Evolutionary conservation across 2,888 invertebrate genomes (phyloP).

Genomic region (Metalampra italica): DNA sequence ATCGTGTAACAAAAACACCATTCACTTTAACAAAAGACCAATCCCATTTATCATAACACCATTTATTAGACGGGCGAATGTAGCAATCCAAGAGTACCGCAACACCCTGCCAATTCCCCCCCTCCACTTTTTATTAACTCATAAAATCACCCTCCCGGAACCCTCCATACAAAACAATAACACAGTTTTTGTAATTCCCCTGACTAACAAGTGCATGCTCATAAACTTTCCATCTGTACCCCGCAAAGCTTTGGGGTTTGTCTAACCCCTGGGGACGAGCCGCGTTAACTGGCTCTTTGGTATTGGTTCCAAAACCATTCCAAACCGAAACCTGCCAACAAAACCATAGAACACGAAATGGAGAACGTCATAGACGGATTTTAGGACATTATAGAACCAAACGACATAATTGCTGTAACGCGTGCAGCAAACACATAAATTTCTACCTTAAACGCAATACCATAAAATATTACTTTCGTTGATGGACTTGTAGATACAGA

Average conservation of each 20-base stretch:
- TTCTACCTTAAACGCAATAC: conserved; percentile 11
- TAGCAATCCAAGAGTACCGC: conserved; percentile 22
- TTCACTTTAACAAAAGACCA: conserved; percentile 25
- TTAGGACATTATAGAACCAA: conserved; percentile 28
- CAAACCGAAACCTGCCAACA: conserved; percentile 24
- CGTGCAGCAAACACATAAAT: conserved; percentile 14
- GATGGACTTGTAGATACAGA: neutral
- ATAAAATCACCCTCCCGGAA: conserved; percentile 15
- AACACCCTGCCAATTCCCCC: conserved; percentile 4
- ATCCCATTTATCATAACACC: conserved; percentile 46
- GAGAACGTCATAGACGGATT: neutral
- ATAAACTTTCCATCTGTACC: conserved; percentile 70
- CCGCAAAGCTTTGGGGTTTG: conserved; percentile 65
- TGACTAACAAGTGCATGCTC: conserved; percentile 67
- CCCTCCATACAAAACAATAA: conserved; percentile 12
- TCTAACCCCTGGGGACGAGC: conserved; percentile 52
- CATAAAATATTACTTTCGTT: neutral
- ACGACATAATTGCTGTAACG: conserved; percentile 32
- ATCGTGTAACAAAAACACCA: neutral
- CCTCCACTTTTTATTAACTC: conserved; percentile 19
- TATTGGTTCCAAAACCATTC: conserved; percentile 36
- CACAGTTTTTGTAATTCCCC: conserved; percentile 68
- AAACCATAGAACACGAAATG: conserved; percentile 20
- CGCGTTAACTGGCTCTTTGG: conserved; percentile 57
- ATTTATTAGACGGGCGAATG: conserved; percentile 29